Evolutionary conservation across 1,140 invertebrate genomes (phyloP).

Genomic region (Oscheius sp.): DNA sequence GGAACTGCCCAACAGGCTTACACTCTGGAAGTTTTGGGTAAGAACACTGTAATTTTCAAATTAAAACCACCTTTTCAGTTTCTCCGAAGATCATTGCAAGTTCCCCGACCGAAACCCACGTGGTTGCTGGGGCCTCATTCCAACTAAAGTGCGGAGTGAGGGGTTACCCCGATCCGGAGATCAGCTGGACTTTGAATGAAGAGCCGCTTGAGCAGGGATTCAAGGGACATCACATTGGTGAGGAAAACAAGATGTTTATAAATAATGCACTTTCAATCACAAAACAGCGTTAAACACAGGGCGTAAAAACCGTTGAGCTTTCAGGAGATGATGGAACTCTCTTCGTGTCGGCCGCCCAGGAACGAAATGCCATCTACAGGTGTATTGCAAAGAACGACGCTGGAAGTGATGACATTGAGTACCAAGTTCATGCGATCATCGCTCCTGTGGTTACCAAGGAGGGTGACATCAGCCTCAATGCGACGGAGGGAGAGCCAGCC

Average conservation of each 20-base stretch:
- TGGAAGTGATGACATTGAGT: slow-evolving; percentile 46
- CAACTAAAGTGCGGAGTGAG: slow-evolving; percentile 44
- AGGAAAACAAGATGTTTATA: too few species aligned
- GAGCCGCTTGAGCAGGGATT: slow-evolving; percentile 29
- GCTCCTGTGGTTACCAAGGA: slow-evolving; percentile 43
- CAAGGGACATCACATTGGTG: slow-evolving; percentile 17
- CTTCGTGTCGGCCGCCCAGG: slow-evolving; percentile 32
- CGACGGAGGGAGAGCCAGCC: slow-evolving; percentile 48
- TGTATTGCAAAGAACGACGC: slow-evolving; percentile 51
- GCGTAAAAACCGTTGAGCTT: not conserved
- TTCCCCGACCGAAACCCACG: slow-evolving; percentile 39
- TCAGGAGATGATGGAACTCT: slow-evolving; percentile 38
- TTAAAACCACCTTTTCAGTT: slow-evolving; percentile 37
- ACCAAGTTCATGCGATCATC: slow-evolving; percentile 16
- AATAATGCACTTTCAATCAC: not conserved
- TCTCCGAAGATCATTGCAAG: slow-evolving; percentile 45
- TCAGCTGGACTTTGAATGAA: slow-evolving; percentile 55
- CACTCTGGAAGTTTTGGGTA: slow-evolving; percentile 54
- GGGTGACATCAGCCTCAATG: slow-evolving; percentile 43
- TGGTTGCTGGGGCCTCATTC: slow-evolving; percentile 46
- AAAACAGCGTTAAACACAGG: too few species aligned
- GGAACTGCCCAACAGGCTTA: slow-evolving; percentile 59
- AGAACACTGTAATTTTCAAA: not conserved
- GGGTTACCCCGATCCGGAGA: slow-evolving; percentile 51
- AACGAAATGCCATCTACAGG: slow-evolving; percentile 41